Evolutionary conservation across 2,888 invertebrate genomes (phyloP).

Genomic region (Troilus luridus): DNA sequence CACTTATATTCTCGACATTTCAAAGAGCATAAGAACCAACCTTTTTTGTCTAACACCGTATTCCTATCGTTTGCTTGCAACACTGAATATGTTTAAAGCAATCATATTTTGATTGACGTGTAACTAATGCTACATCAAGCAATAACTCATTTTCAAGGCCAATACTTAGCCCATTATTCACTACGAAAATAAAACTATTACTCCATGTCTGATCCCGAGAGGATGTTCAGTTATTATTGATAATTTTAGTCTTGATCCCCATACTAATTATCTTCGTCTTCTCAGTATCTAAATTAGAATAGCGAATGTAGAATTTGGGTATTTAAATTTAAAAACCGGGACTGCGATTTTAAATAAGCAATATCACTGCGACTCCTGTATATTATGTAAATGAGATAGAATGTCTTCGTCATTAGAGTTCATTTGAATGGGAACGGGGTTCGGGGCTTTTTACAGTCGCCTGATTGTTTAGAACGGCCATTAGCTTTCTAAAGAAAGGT

Average conservation of each 20-base stretch:
- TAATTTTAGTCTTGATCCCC: not conserved
- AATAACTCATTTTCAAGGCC: too few species aligned
- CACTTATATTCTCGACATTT: not conserved
- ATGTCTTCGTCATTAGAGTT: not conserved
- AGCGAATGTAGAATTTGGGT: not conserved
- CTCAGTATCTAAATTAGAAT: not conserved
- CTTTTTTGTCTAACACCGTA: not conserved
- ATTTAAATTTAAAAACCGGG: not conserved
- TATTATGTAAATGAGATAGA: not conserved
- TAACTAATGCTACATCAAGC: not conserved
- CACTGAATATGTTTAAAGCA: not conserved
- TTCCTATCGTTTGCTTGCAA: not conserved
- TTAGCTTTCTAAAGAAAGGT: slow-evolving; percentile 46
- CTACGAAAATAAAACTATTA: too few species aligned
- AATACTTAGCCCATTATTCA: too few species aligned
- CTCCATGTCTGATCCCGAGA: not conserved
- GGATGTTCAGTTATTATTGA: not conserved
- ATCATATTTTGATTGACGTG: not conserved
- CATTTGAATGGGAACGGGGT: not conserved
- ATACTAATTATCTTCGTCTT: not conserved
- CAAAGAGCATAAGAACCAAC: not conserved
- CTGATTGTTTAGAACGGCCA: not conserved
- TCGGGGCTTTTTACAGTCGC: not conserved
- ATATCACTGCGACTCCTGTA: not conserved
- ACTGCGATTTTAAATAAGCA: not conserved